Conservation (phyloP, 2,888 invertebrate genomes). For the Andricus curvator region DNA sequence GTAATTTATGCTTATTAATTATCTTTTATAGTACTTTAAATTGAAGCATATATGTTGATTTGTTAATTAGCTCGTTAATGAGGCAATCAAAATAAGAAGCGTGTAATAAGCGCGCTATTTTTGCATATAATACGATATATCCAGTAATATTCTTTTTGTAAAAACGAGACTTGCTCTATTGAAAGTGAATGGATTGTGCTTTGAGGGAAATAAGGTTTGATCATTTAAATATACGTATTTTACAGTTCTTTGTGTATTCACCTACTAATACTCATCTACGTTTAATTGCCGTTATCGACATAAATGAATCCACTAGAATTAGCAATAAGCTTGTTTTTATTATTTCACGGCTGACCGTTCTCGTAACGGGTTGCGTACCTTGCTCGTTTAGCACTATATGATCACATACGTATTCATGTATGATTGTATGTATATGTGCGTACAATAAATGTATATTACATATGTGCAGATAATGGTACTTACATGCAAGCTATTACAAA, state of each 20-base stretch:
- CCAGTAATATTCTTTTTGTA: not conserved
- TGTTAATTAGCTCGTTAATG: no score
- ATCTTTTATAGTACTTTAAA: no score
- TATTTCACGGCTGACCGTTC: slow-evolving; percentile 56
- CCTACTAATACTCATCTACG: not conserved
- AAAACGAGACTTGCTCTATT: not conserved
- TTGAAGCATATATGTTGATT: no score
- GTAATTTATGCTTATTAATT: no score
- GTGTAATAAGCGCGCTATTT: no score
- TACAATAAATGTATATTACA: slow-evolving; percentile 52
- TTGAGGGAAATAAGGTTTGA: not conserved
- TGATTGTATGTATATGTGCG: not conserved
- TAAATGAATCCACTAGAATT: slow-evolving; percentile 52
- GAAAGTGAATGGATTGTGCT: not conserved
- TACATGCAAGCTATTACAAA: slow-evolving; percentile 59
- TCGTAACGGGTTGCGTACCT: slow-evolving; percentile 50
- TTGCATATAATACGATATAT: no score
- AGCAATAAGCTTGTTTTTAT: slow-evolving; percentile 57
- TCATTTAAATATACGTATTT: not conserved
- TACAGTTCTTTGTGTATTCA: not conserved
- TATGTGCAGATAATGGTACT: slow-evolving; percentile 69
- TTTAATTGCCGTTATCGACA: slow-evolving; percentile 49
- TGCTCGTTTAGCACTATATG: slow-evolving; percentile 8
- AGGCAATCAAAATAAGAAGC: no score
- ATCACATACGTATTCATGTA: not conserved